Conservation (phyloP, 2,113 vertebrate species). For the Malurus elegans region DNA sequence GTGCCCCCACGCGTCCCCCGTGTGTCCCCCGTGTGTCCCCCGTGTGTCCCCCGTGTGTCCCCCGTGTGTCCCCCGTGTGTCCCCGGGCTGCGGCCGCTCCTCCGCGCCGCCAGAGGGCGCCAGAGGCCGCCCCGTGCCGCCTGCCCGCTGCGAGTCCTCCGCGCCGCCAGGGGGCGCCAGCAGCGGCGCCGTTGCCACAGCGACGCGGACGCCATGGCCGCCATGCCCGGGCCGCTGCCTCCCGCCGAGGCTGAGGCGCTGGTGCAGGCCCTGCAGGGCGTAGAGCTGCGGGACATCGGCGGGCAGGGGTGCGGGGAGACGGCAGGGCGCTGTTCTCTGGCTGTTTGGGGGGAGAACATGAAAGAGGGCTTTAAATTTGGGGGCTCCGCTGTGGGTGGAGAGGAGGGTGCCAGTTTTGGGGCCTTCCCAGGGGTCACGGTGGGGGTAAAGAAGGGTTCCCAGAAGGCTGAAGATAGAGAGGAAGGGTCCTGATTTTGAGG, state of each 20-base stretch:
- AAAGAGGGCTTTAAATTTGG: not conserved
- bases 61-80: not conserved
- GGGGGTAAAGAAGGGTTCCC: not conserved
- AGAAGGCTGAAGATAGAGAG: not conserved
- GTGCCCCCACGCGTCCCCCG: fast-evolving
- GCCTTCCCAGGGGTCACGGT: no score
- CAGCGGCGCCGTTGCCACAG: not conserved
- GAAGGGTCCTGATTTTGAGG: not conserved
- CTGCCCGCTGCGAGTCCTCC: not conserved
- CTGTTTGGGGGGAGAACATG: fast-evolving
- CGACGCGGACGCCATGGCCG: slow-evolving; percentile 26
- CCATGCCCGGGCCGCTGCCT: slow-evolving; percentile 20
- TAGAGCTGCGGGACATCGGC: slow-evolving; percentile 79
- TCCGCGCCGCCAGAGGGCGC: not conserved
- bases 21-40: no score
- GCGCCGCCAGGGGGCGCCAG: not conserved
- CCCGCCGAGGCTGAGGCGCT: slow-evolving; percentile 80
- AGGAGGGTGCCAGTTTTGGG: not conserved
- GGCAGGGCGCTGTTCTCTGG: not conserved
- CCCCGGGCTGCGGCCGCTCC: not conserved
- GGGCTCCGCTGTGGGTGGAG: no score
- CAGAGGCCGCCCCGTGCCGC: not conserved
- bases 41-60: fast-evolving
- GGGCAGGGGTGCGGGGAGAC: not conserved
- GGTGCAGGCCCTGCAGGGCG: slow-evolving; percentile 75